Base-by-base conservation (phyloP, 2,797 vertebrate species). In the Lophotriccus pileatus region DNA sequence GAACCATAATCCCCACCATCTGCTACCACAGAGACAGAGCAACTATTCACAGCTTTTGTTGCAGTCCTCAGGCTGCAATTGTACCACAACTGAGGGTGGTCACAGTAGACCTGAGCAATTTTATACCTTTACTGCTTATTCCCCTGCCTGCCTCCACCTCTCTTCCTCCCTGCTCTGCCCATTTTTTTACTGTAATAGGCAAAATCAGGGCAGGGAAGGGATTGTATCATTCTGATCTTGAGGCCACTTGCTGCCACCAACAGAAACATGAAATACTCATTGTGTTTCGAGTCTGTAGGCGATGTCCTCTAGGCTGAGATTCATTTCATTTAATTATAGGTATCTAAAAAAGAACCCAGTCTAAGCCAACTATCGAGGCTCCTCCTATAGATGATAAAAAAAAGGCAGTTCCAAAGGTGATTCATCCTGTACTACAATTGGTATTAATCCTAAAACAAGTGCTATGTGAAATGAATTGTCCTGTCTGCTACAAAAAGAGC, bases 31-130 rank as follows among this genome's bases (percentile, higher is more conserved):
- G 94, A 96, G 91, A 86, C 91, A 93, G 95, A 92, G 77, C 87
- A 90, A 84, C 91, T 91, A 93, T 93, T 95, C 95, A 94, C 94
- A 92, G 93, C 84, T 95, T 96, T 95, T 96, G 95, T 94, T 92
- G 91, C 91, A 90, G 89, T 87, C 94, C 96, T 96, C 89, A 75
- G 94, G 92, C 91, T 93, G 93, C 84, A 93, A 95, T 95, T 95
- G 92, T 96, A 76, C 76, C 93, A 87, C 89, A 92, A 6, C 96
- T 92, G 87, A 81, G 92, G 94, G 92, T 95, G 94, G 94, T 91
- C 94, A 94, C 87, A 84, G 93, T 67, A 94, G 94, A 94, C 94
- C 82, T 82, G 89, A 94, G 73, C 50, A 89, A 92, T 95, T 97
- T 95, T 95, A 90, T 85, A 77, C 52, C 93, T 93, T 94, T 87